These are phyloP conservation scores for Argyresthia albistria DNA, from an alignment of 2,888 invertebrate genomes.

Conservation along the genomic window DNA sequence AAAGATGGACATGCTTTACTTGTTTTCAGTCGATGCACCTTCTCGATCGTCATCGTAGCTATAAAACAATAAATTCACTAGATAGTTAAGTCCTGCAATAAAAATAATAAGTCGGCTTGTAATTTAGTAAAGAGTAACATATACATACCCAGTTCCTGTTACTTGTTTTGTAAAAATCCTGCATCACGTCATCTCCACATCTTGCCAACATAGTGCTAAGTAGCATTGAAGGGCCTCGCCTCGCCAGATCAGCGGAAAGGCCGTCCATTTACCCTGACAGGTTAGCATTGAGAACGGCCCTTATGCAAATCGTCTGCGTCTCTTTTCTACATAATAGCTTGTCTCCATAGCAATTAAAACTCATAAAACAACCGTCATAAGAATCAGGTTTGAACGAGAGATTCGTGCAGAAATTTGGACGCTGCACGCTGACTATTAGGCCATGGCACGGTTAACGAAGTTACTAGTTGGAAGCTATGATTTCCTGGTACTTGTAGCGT, in stretches of 20 bases:
- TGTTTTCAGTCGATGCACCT: too few species aligned
- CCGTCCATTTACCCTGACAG: constrained; percentile 43
- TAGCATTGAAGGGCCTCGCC: constrained; percentile 37
- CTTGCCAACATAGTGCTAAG: background rate
- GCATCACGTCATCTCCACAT: too few species aligned
- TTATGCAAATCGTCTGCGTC: constrained; percentile 53
- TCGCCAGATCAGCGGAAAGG: constrained; percentile 34
- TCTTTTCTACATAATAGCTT: constrained; percentile 1
- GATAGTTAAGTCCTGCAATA: too few species aligned
- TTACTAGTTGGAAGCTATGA: background rate
- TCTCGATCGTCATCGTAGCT: too few species aligned
- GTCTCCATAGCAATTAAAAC: background rate
- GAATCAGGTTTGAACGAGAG: background rate
- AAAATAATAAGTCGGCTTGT: too few species aligned
- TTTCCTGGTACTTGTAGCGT: background rate
- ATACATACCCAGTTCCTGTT: too few species aligned
- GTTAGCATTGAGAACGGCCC: constrained; percentile 53
- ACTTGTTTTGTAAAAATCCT: too few species aligned
- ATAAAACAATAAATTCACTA: too few species aligned
- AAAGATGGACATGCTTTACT: too few species aligned
- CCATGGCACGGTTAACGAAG: background rate
- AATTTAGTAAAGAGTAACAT: too few species aligned
- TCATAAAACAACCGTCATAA: background rate
- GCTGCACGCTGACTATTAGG: background rate
- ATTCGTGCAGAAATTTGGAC: too few species aligned